Evolutionary conservation across 1,140 invertebrate species (phyloP), one percentile per base, ranked within the genome.

Genomic region (Tribolium madens): DNA sequence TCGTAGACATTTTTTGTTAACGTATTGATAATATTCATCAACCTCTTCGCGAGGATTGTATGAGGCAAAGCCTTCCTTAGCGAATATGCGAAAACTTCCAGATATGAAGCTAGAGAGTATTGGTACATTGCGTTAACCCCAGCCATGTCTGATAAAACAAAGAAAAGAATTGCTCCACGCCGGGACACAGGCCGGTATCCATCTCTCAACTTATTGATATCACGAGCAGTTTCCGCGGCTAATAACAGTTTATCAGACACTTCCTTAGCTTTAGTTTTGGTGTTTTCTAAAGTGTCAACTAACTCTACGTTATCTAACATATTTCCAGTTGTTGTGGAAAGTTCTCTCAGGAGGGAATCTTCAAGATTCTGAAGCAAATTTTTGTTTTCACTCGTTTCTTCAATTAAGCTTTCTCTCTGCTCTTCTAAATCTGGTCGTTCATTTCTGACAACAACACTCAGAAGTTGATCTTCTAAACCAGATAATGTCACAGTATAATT

Each of bases 271-370:
- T 96, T 96, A 0, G 89, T 89, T 86, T 97, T 97, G 0, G 95
- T 95, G 73, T 95, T 94, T 80, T 97, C 95, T n/a, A 97, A 86
- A 0, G 95, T 96, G 74, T 91, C 87, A 2, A 98, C 90, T 0
- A 97, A 87, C 76, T 97, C 95, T 0, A 92, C 89, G 81, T 98
- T 97, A 82, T 97, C 95, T 79, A 97, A 85, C 94, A 97, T 97
- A 85, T 96, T 97, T 13, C 95, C 95, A 3, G 92, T 91, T 0
- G 94, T 95, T 0, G 91, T 93, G 0, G 95, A 92, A 75, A 97
- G 87, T 84, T 96, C 95, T 21, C 91, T 84, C 0, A 98, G 87
- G 26, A 97, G 85, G 0, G 93, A 94, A 82, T 97, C 93, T 84
- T 97, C 95, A 0, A 97, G 85, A 46, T 93, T 89, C 77, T 94